Conservation (phyloP, 2,797 vertebrate species). For the Pagetopsis macropterus region DNA sequence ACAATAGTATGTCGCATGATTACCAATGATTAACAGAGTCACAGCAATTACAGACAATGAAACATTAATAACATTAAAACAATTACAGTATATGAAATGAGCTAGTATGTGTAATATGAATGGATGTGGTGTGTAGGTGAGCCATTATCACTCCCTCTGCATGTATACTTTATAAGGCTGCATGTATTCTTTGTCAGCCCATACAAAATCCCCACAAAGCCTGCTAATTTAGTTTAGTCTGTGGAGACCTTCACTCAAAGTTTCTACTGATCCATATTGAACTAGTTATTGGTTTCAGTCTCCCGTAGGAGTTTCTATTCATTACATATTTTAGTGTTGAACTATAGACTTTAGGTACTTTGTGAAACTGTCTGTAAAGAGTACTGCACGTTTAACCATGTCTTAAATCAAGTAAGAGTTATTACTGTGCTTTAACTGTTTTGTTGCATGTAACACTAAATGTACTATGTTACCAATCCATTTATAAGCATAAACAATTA, state of each 20-base stretch:
- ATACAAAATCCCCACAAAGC: conserved; percentile 55
- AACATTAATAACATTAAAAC: conserved; percentile 35
- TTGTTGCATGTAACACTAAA: not conserved
- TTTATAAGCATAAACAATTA: not conserved
- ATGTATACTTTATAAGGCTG: conserved; percentile 33
- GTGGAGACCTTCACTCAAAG: conserved; percentile 62
- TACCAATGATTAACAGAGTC: conserved; percentile 12
- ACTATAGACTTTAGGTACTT: conserved; percentile 2
- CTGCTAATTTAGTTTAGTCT: conserved; percentile 62
- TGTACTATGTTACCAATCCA: not conserved
- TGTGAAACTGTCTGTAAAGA: conserved; percentile 18
- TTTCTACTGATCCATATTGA: conserved; percentile 74
- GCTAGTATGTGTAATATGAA: conserved; percentile 35
- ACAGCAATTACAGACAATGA: conserved; percentile 27
- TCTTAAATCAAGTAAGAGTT: conserved; percentile 9
- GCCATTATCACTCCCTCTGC: conserved; percentile 17
- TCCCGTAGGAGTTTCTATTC: conserved; percentile 56
- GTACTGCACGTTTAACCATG: not conserved
- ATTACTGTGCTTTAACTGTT: not conserved
- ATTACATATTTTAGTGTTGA: conserved; percentile 38
- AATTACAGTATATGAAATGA: conserved; percentile 11
- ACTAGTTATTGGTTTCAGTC: conserved; percentile 69
- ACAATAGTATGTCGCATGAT: not conserved
- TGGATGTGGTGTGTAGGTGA: conserved; percentile 17
- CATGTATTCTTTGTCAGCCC: conserved; percentile 29